Evolutionary conservation across 2,888 invertebrate genomes (phyloP), one percentile per base, ranked within the genome.

Genomic region (Ptychoptera contaminata): DNA sequence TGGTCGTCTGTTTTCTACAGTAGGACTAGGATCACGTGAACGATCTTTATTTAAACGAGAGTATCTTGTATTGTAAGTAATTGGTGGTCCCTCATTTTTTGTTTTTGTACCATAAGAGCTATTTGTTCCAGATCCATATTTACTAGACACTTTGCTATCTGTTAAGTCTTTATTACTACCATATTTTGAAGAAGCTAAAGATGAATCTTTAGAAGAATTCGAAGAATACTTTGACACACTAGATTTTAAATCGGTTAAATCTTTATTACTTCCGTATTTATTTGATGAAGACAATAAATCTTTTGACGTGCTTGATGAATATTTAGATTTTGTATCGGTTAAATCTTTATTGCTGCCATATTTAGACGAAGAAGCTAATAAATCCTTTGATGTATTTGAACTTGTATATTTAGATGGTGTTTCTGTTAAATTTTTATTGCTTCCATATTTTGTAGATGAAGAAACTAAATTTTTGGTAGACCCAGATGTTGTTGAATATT

Each of bases 1-100:
- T 34, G 55, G 63, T 2, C 58, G 61, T 16, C 60, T 64, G 35
- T 59, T 57, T 11, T 60, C 47, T 2, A 59, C 58, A 8, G 56
- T 59, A 0, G 65, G 65, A 49, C 64, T 64, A 5, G 65, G 59
- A 48, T 65, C 64, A 16, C 65, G 48, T 0, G 64, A 63, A 14
- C 42, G 37, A n/a, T 37, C 40, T 34, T 38, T 40, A 7, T 40
- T 36, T 15, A 36, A 37, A 8, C 43, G 37, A 41, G 31, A 43
- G 36, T 39, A 42, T 16, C 42, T n/a, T 12, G 42, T 42, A 35
- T 42, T 42, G n/a, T 42, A 42, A 8, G 48, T 48, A 23, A 46
- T 48, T 15, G 48, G 46, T 39, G 48, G 48, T 1, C 46, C 46
- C 31, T 48, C 46, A 11, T 44, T 45, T 34, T 48, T 46, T 15